phyloP scores from a whole-genome alignment of 2,888 invertebrate genomes.

The Apotomis betuletana region DNA sequence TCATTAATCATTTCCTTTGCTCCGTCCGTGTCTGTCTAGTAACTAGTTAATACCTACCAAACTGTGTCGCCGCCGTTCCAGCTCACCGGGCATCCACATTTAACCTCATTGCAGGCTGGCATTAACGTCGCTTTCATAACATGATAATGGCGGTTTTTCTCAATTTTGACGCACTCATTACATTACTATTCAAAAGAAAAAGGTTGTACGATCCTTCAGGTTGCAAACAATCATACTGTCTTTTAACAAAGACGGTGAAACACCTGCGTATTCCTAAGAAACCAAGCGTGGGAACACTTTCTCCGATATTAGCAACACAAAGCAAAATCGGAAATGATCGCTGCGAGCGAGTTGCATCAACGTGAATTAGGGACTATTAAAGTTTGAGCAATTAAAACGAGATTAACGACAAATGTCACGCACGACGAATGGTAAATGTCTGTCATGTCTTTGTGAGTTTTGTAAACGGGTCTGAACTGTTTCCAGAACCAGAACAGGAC shows the following conservation, averaged over 20 bases:
- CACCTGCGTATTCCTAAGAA: conserved; percentile 44
- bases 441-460: conserved; percentile 1
- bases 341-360: conserved; percentile 34
- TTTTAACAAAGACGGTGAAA: conserved; percentile 43
- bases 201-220: neutral
- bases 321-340: conserved; percentile 37
- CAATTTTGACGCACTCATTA: conserved; percentile 43
- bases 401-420: conserved; percentile 28
- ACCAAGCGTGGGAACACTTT: conserved; percentile 61
- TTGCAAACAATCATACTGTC: neutral
- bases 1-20: conserved; percentile 34
- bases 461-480: neutral
- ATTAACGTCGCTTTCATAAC: conserved; percentile 53
- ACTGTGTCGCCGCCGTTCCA: conserved; percentile 48
- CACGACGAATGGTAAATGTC: conserved; percentile 17
- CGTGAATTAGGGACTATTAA: conserved; percentile 33
- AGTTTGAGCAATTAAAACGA: conserved; percentile 25
- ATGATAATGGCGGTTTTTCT: conserved; percentile 48
- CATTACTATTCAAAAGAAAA: neutral
- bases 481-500: neutral
- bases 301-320: conserved; percentile 47
- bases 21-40: conserved; percentile 46
- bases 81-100: conserved; percentile 46
- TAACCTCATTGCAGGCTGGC: conserved; percentile 50
- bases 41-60: conserved; percentile 50